Conservation (phyloP, 2,888 invertebrate species). For the Nomada fabriciana region DNA sequence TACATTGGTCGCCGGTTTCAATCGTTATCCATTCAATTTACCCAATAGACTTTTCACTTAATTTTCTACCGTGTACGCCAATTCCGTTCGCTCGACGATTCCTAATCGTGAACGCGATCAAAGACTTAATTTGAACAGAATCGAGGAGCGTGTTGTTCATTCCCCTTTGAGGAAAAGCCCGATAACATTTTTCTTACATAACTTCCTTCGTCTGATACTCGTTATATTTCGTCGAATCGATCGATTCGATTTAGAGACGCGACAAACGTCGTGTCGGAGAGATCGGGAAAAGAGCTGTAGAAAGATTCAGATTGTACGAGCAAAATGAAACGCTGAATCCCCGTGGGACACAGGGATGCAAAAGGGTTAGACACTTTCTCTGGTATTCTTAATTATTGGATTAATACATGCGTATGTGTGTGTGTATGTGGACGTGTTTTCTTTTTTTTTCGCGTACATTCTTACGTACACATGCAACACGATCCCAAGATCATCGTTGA, state of each 20-base stretch:
- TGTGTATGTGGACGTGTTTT: neutral
- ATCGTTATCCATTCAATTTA: neutral
- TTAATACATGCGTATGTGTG: conserved; percentile 10
- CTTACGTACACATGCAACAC: conserved; percentile 25
- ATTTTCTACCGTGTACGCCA: neutral
- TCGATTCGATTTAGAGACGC: conserved; percentile 34
- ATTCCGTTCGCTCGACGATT: neutral
- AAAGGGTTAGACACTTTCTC: conserved; percentile 35
- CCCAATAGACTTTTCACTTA: neutral
- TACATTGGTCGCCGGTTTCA: conserved; percentile 41
- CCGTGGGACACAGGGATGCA: conserved; percentile 24
- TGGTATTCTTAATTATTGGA: conserved; percentile 22
- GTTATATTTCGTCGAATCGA: conserved; percentile 46
- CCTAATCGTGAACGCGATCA: neutral
- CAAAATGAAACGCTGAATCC: conserved; percentile 58
- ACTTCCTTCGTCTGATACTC: conserved; percentile 23
- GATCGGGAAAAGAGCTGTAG: conserved; percentile 51
- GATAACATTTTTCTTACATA: neutral
- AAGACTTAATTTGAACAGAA: neutral
- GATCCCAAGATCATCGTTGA: conserved; percentile 16
- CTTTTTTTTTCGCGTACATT: neutral
- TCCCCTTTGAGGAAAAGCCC: neutral
- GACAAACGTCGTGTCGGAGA: conserved; percentile 22
- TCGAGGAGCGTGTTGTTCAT: neutral
- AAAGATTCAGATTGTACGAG: conserved; percentile 64